Conservation (phyloP, 1,140 invertebrate genomes). For the Trigoniulus corallinus region DNA sequence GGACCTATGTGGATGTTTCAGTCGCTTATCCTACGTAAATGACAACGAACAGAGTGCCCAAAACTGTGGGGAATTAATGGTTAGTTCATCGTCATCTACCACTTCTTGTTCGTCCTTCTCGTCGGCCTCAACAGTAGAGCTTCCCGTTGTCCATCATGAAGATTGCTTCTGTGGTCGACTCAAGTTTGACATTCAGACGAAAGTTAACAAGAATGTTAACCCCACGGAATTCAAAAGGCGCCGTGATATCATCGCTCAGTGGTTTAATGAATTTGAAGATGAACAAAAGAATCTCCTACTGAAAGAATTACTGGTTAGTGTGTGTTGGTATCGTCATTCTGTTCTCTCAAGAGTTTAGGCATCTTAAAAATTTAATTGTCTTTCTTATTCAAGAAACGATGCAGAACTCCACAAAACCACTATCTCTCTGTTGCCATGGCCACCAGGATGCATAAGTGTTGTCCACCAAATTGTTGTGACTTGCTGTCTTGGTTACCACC, state of each 20-base stretch:
- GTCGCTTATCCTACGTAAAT: too few relatives aligned
- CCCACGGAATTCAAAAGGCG: background rate
- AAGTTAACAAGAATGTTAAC: too few relatives aligned
- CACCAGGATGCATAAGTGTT: conserved; percentile 26
- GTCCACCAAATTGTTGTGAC: conserved; percentile 33
- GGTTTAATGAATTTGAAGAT: conserved; percentile 31
- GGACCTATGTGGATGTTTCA: too few relatives aligned
- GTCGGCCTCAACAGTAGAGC: too few relatives aligned
- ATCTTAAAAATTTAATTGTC: background rate
- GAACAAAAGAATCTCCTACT: conserved; percentile 30
- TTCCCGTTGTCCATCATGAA: too few relatives aligned
- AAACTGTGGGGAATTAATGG: too few relatives aligned
- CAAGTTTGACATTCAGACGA: too few relatives aligned
- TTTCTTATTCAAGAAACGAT: conserved; percentile 20
- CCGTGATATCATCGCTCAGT: conserved; percentile 18
- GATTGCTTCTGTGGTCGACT: too few relatives aligned
- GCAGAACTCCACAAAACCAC: conserved; percentile 29
- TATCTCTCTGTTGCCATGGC: conserved; percentile 28
- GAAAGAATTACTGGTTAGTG: conserved; percentile 26
- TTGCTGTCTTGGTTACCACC: conserved; percentile 30
- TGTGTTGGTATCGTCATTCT: conserved; percentile 1
- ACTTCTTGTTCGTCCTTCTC: too few relatives aligned
- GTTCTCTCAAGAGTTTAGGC: too few relatives aligned
- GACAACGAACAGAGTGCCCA: too few relatives aligned
- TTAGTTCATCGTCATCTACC: too few relatives aligned